Conservation (phyloP, 2,113 vertebrate genomes). For the Saccopteryx bilineata region DNA sequence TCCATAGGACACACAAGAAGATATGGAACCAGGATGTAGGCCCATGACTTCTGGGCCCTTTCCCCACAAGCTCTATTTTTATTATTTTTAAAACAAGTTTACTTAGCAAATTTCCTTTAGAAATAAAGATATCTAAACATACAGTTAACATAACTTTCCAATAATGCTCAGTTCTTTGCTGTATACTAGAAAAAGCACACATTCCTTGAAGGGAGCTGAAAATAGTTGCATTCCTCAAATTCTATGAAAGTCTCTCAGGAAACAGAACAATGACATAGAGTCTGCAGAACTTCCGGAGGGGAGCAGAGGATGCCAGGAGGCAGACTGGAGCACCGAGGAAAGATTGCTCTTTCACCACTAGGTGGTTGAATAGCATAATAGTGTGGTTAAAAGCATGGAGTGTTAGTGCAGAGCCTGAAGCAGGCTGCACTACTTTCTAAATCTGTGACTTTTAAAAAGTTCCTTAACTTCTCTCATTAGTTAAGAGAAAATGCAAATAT, state of each 20-base stretch:
- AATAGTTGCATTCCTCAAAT: background rate
- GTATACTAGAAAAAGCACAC: background rate
- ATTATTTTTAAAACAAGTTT: constrained; percentile 7
- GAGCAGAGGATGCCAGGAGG: background rate
- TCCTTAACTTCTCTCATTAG: background rate
- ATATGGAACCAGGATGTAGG: background rate
- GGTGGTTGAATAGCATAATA: background rate
- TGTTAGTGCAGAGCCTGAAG: background rate
- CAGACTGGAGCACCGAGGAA: background rate
- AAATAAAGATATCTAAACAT: constrained; percentile 52
- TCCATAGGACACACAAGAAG: background rate
- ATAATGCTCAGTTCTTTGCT: background rate
- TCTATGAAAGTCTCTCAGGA: constrained; percentile 1
- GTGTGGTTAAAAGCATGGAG: background rate
- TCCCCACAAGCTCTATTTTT: background rate
- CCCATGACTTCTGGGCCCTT: background rate
- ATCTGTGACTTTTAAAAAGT: background rate
- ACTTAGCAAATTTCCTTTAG: constrained; percentile 34
- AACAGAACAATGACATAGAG: background rate
- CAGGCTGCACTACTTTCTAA: background rate
- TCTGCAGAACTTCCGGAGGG: background rate
- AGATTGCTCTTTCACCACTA: background rate
- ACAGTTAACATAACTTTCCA: constrained; percentile 22
- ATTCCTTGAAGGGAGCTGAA: constrained; percentile 34
- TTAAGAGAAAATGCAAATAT: constrained; percentile 22